Evolutionary conservation across 2,113 vertebrate species (phyloP), one percentile per base, ranked within the genome.

Genomic region (Gnathonemus echidnorhynchus): DNA sequence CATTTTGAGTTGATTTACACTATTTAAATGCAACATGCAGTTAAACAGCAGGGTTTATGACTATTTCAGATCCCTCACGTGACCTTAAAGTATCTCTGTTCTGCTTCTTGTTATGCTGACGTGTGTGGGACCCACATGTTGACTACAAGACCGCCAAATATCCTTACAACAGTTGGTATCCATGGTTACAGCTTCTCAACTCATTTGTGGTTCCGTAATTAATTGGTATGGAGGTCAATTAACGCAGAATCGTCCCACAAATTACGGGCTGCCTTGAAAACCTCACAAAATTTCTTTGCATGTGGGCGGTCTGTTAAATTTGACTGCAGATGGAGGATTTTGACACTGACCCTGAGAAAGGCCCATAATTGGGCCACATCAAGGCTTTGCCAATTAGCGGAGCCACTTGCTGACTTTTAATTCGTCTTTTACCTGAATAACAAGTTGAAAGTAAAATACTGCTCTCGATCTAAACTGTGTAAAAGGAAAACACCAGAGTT

Each of bases 221-320:
- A 85, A 85, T 85, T 42, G 39, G 83, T 85, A 85, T 48, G 83
- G 83, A 85, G 83, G 83, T 46, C 83, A 85, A 85, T 84, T 85
- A 85, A 85, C 45, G 2, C 45, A 48, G 45, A 85, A 42, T 85
- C 45, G 9, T 48, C 83, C 83, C 83, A 85, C 83, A 85, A 85
- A 85, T 85, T 85, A 85, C 3, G 45, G 3, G 42, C 83, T 83
- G 17, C 77, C 77, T 83, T 83, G 15, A 39, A 39, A 83, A 83
- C 31, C 35, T 85, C 83, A 1, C 19, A 85, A 85, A 85, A 85
- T 42, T 46, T 85, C 42, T 48, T 87, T 87, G 49, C 50, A 87
- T 53, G 86, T 53, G 86, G 48, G 86, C 86, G 49, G 86, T 39
- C 49, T 87, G 86, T 87, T 24, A 48, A 85, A 85, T 85, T 85